Evolutionary conservation across 2,797 vertebrate species (phyloP), one percentile per base, ranked within the genome.

Genomic region (Acanthurus tractus): DNA sequence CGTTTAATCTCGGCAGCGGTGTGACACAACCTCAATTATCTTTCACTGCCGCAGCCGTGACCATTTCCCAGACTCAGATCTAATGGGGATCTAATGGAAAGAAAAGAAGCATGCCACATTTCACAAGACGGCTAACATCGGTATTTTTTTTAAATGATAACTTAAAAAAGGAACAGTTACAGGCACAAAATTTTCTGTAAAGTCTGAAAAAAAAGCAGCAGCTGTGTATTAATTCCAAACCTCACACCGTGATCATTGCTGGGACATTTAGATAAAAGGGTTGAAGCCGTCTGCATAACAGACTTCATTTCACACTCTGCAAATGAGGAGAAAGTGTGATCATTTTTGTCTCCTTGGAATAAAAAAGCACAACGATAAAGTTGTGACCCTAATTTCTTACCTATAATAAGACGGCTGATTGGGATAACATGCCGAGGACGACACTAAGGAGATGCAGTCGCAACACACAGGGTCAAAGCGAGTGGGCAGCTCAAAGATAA

Each of bases 11-110:
- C 46, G 22, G 68, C 83, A 73, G 63, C 9, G 12, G 71, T 53
- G 77, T 62, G 65, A 79, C 82, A 78, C 79, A 80, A 78, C 84
- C 88, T 73, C 79, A 71, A 78, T 85, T 86, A 87, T 81, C 70
- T 62, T 50, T 25, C 46, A 8, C 68, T 58, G 59, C 79, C 63
- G 72, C 50, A 29, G 56, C 55, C 1, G 23, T 0, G 54, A 86
- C 70, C 44, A 3, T 25, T 25, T 3, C 25, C 18, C 12, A 20
- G 22, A 7, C 53, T 67, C 10, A 14, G 8, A 71, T 63, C 18
- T 3, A 45, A 52, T 1, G 18, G 44, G 63, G 46, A 53, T 69
- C 18, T 6, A 34, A 57, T 5, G 10, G 14, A 29, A 44, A 46
- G 57, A 29, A 61, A 17, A 44, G 11, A n/a, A 66, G 64, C 1